Percentiles rank a stretch among this genome's conserved stretches.
These are phyloP conservation scores for Tyrannus savana DNA, from an alignment of 2,113 vertebrate species.

Conservation along the genomic window DNA sequence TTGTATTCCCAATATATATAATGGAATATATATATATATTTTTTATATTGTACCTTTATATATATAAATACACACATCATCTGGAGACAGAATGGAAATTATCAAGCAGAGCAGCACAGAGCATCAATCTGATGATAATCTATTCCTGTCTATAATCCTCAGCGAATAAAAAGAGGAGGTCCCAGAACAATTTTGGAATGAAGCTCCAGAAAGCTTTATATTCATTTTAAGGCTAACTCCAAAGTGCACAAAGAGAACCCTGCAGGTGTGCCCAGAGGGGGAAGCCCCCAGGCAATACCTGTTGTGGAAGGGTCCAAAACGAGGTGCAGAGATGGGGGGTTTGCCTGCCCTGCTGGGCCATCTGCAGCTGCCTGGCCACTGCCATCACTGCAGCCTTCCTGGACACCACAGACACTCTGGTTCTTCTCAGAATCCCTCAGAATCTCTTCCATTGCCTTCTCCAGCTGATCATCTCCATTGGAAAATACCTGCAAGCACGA, in stretches of 20 bases:
- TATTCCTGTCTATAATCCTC: too few species aligned
- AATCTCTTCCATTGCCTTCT: conserved; percentile 94
- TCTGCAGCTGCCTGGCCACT: conserved; percentile 29
- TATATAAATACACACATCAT: too few species aligned
- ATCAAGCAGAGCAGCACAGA: not conserved
- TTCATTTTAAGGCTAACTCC: not conserved
- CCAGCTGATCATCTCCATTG: conserved; percentile 89
- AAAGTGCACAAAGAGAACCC: not conserved
- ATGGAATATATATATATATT: rapidly evolving
- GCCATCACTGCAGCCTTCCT: not conserved
- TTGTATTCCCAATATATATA: not conserved
- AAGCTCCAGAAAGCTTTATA: not conserved
- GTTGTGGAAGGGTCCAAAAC: conserved; percentile 72
- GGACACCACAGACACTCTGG: conserved; percentile 1
- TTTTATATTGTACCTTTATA: not conserved
- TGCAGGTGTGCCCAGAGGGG: not conserved
- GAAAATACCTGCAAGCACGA: conserved; percentile 82
- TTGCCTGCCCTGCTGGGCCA: conserved; percentile 15
- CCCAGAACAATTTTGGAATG: not conserved
- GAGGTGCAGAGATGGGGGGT: conserved; percentile 71
- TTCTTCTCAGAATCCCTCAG: conserved; percentile 82
- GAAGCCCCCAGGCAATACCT: conserved; percentile 54
- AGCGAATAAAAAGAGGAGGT: not conserved
- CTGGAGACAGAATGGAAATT: not conserved
- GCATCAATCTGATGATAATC: not conserved